A percentile compares a stretch with the other conserved stretches of the same genome.
Evolutionary conservation across 2,797 vertebrate species (phyloP).

Genomic region (Tadarida brasiliensis): DNA sequence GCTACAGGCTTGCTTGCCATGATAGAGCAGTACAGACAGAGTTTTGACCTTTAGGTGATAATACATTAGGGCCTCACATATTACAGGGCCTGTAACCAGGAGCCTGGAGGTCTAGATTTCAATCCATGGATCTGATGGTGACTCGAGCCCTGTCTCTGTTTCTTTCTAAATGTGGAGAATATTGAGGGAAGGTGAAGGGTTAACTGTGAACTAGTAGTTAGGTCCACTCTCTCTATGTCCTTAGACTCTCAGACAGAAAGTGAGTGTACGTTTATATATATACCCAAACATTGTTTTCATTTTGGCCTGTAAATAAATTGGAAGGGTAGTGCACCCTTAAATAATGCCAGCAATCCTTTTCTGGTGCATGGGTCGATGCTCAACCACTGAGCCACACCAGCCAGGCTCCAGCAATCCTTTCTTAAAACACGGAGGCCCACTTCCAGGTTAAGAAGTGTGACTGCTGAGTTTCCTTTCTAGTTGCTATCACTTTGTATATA

Average conservation of each 20-base stretch:
- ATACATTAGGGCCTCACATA: not conserved
- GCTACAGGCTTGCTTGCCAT: not conserved
- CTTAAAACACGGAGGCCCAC: not conserved
- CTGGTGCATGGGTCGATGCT: not conserved
- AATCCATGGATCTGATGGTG: not conserved
- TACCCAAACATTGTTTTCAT: not conserved
- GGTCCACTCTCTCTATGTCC: not conserved
- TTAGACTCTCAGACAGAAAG: not conserved
- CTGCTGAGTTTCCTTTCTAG: not conserved
- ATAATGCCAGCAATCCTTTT: not conserved
- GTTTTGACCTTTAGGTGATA: not conserved
- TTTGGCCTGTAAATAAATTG: conserved; percentile 19
- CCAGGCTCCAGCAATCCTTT: not conserved
- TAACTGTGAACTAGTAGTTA: not conserved
- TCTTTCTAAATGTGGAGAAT: not conserved
- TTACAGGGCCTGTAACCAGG: not conserved
- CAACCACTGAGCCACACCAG: too few species aligned
- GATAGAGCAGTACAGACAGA: not conserved
- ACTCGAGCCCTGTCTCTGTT: not conserved
- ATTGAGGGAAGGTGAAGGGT: not conserved
- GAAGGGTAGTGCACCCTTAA: not conserved
- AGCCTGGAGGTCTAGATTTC: not conserved
- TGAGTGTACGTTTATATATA: not conserved
- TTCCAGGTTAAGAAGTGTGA: not conserved
- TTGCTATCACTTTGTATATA: not conserved